These are phyloP conservation scores for Bunonema sp. DNA, from an alignment of 2,888 invertebrate species.

Conservation along the genomic window DNA sequence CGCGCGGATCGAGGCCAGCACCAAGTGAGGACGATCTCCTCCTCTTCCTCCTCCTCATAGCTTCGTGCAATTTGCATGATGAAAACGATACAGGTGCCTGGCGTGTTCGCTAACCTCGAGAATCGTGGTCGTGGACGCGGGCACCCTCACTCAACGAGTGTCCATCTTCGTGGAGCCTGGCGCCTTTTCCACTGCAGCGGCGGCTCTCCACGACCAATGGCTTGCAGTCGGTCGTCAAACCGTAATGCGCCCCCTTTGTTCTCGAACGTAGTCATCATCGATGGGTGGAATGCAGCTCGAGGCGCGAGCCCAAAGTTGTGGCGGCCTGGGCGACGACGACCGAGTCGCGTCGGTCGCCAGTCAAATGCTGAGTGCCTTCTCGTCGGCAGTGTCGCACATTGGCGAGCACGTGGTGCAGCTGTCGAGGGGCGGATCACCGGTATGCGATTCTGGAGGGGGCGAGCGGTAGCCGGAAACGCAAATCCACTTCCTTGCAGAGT, in stretches of 20 bases:
- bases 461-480: too few species aligned
- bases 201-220: conserved; percentile 22
- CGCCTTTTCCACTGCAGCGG: conserved; percentile 11
- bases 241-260: too few species aligned
- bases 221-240: too few species aligned
- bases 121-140: conserved; percentile 45
- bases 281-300: too few species aligned
- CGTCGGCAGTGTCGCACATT: too few species aligned
- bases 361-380: conserved; percentile 48
- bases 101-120: conserved; percentile 34
- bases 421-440: too few species aligned
- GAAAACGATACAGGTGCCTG: conserved; percentile 18
- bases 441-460: too few species aligned
- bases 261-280: too few species aligned
- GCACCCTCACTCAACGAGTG: conserved; percentile 15
- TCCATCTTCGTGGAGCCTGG: conserved; percentile 17
- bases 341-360: conserved; percentile 47
- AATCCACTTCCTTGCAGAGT: too few species aligned
- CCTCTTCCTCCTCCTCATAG: neutral
- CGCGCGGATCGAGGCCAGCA: conserved; percentile 43
- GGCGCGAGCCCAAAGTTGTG: conserved; percentile 43
- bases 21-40: conserved; percentile 7
- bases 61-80: neutral
- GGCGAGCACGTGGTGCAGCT: too few species aligned
- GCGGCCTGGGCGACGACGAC: conserved; percentile 46